Base-by-base conservation (phyloP, 2,113 vertebrate genomes). In the Ageneiosus marmoratus region DNA sequence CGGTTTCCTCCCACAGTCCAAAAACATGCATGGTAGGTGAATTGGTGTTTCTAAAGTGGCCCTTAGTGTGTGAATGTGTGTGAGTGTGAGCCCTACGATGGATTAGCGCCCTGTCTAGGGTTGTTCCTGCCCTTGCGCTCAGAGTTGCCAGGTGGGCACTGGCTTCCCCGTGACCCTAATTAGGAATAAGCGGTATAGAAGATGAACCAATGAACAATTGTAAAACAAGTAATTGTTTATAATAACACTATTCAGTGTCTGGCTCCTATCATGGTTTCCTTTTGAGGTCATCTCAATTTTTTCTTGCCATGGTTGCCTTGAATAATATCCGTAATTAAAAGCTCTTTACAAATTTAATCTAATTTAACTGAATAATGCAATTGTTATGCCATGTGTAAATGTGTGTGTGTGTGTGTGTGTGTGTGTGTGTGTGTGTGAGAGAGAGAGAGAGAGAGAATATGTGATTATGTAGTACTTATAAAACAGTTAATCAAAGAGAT, bases 401-500 rank as follows among this genome's bases (percentile, higher is more conserved):
- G 13, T 50, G 44, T 73, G 70, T 74, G 46, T 74, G n/a, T 32
- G 48, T 77, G 48, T 77, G 63, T 67, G 63, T 41, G 60, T 63
- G 70, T 82, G 10, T 44, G 11, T n/a, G 80, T 60, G 32, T 18
- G 29, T 29, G 56, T 41, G 74, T 32, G 22, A 22, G 27, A 77
- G 27, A 24, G n/a, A 22, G 12, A 16, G 12, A 76, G 60, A 80
- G 20, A 44, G 65, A 12, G 34, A 80, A 75, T 12, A 67, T 34
- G 56, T 77, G 53, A 70, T 84, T 63, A 70, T 78, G 29, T 16
- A 29, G 44, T 29, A 63, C 70, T 78, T 77, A 51, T 22, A 37
- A 63, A 73, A 56, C 65, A 60, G 58, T 82, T 80, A 37, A 79
- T 76, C 77, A 51, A 24, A 80, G 76, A 82, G 27, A 53, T 79